Evolutionary conservation across 2,797 vertebrate species (phyloP).

Genomic region (Xerus rutilus): DNA sequence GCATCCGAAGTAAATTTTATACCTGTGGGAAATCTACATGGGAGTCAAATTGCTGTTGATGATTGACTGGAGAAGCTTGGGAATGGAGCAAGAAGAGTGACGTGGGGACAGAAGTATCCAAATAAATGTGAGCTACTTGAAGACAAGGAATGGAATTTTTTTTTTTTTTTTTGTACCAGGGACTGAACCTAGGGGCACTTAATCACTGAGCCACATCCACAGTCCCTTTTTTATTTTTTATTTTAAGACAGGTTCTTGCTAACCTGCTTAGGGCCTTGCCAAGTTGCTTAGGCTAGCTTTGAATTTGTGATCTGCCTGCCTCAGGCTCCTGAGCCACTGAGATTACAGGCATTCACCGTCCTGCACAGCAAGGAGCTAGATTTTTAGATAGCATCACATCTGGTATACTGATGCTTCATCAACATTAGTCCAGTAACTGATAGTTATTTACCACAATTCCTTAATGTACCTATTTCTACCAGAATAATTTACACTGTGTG

Average conservation of each 20-base stretch:
- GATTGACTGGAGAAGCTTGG: not conserved
- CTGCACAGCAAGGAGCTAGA: no score
- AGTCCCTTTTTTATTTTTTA: no score
- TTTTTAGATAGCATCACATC: not conserved
- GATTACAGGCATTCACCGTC: no score
- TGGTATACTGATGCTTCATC: not conserved
- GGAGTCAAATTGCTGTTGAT: not conserved
- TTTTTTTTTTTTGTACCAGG: no score
- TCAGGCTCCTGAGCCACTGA: no score
- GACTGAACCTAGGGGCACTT: no score
- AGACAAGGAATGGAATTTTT: not conserved
- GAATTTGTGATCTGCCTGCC: no score
- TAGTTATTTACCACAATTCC: not conserved
- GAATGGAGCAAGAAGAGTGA: not conserved
- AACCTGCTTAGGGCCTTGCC: no score
- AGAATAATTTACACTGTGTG: not conserved
- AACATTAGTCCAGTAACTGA: not conserved
- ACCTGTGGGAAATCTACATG: not conserved
- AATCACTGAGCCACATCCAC: no score
- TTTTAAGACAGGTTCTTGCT: no score
- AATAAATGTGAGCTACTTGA: not conserved
- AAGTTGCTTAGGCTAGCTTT: no score
- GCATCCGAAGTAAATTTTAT: slow-evolving; percentile 30
- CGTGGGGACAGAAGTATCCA: not conserved
- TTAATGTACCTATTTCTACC: not conserved